Base-by-base conservation (phyloP, 1,140 invertebrate genomes). In the Plutomurus gul region DNA sequence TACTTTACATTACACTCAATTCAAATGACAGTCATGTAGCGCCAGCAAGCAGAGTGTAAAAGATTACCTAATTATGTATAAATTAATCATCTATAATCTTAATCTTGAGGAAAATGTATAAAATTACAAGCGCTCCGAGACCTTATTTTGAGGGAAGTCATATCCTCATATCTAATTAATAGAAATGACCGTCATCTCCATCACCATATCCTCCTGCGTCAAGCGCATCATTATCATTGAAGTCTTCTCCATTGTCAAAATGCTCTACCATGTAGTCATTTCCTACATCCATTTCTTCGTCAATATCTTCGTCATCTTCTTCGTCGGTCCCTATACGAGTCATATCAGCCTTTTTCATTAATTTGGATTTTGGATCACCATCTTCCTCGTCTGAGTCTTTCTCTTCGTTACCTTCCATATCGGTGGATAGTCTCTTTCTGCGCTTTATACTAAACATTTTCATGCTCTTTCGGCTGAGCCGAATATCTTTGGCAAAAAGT, bases 361-460 rank as follows among this genome's bases (percentile, higher is more conserved):
- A 43, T 43, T 43, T 43, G 2, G 39, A 43, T 13, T 60, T 60
- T 1, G 27, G 27, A 33, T 60, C 25, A 16, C 11, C 7, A 27
- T 60, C 51, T 13, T 60, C 51, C 6, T 60, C 51, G 33, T 60
- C 51, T 5, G 51, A 60, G n/a, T 60, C 51, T n/a, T 88, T 85
- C 5, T 88, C 88, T n/a, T 89, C 88, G 8, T 90, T 88, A 0
- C 88, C 87, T 3, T 88, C 88, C 1, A 85, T 86, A 16, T 88
- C 88, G 22, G 89, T 88, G 30, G 88, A 49, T 22, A 4, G 13
- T 33, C 51, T 10, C 25, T 60, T 60, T 27, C 16, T 8, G 4
- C 51, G 51, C 27, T 60, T 60, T 33, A 60, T 30, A 4, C 25
- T 60, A n/a, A 60, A 33, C 51, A 60, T 33, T 60, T 60, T 60